phyloP scores from a whole-genome alignment of 2,797 vertebrate species.

The Propithecus deckenii region DNA sequence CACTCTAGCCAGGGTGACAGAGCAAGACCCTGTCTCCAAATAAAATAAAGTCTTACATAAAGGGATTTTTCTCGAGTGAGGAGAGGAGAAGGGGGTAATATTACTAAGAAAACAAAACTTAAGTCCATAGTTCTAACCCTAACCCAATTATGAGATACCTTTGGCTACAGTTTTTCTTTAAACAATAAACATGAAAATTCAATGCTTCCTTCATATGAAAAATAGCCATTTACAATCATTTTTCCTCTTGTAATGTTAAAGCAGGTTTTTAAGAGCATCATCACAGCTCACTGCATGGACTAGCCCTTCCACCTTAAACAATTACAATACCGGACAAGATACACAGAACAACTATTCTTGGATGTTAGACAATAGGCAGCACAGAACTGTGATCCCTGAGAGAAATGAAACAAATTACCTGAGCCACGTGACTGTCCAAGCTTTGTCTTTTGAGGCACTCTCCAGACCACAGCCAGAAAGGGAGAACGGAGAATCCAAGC shows the following conservation, averaged over 20 bases:
- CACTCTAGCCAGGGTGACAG: too few species aligned
- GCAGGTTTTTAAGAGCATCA: background rate
- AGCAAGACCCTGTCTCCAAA: too few species aligned
- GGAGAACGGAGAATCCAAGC: background rate
- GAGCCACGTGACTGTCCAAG: background rate
- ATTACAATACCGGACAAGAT: background rate
- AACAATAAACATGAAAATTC: background rate
- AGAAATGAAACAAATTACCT: constrained; percentile 16
- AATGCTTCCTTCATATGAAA: background rate
- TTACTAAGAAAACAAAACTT: background rate
- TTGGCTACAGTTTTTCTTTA: background rate
- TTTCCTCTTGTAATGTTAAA: background rate
- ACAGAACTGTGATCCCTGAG: background rate
- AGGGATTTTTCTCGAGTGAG: background rate
- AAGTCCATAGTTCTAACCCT: background rate
- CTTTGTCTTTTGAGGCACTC: background rate
- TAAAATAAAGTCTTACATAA: background rate
- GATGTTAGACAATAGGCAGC: background rate
- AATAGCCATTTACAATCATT: background rate
- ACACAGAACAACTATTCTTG: background rate
- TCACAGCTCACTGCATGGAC: background rate
- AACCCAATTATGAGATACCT: background rate
- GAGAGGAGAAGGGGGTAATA: background rate
- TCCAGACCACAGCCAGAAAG: background rate
- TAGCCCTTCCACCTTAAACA: background rate